phyloP scores from a whole-genome alignment of 2,888 invertebrate genomes.

The Chironomus tentans region DNA sequence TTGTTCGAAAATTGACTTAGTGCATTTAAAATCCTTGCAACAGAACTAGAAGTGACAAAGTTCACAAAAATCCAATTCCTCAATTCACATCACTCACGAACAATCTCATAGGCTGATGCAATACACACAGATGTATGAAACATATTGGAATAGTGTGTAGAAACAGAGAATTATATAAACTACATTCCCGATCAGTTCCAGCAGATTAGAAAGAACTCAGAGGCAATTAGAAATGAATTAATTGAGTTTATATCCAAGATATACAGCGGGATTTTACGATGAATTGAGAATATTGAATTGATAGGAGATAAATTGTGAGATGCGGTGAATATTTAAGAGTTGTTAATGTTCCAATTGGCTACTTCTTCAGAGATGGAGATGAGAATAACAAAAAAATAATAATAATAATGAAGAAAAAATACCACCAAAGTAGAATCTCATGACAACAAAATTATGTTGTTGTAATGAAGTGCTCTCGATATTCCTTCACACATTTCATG shows the following conservation, averaged over 20 bases:
- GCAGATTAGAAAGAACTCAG: constrained; percentile 1
- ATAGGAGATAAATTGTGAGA: too few relatives aligned
- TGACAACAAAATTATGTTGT: too few relatives aligned
- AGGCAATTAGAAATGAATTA: constrained; percentile 25
- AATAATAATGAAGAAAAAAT: too few relatives aligned
- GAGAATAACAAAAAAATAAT: background rate
- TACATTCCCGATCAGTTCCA: constrained; percentile 21
- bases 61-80: too few relatives aligned
- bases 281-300: background rate
- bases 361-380: background rate
- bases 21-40: too few relatives aligned
- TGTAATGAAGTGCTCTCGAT: background rate
- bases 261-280: background rate
- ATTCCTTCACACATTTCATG: background rate
- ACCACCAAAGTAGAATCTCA: too few relatives aligned
- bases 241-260: constrained; percentile 20
- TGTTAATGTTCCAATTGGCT: background rate
- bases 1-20: too few relatives aligned
- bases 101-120: too few relatives aligned
- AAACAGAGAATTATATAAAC: background rate
- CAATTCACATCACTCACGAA: too few relatives aligned
- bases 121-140: background rate
- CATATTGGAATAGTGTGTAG: background rate
- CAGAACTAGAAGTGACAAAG: too few relatives aligned
- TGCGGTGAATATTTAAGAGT: too few relatives aligned